Evolutionary conservation across 2,888 invertebrate genomes (phyloP), one percentile per base, ranked within the genome.

Genomic region (Arrhopalites spinosus): DNA sequence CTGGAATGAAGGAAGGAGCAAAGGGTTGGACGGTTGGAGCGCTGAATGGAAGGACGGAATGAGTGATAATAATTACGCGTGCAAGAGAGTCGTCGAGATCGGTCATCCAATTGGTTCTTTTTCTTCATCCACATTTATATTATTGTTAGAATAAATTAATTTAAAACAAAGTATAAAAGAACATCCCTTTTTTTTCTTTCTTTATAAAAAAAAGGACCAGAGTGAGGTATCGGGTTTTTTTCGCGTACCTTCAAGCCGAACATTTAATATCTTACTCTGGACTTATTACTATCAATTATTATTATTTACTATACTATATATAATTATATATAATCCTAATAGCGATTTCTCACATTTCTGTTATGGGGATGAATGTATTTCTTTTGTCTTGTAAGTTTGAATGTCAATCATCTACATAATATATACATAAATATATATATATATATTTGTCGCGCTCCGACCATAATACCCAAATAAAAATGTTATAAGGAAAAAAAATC

Each of bases 21-120:
- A 75, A 72, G 59, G 66, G 74, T 73, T 75, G 77, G 75, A 76
- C 76, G 76, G 77, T 77, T 77, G 79, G 77, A 79, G 79, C 79
- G 76, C 74, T 75, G 79, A 79, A 74, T 79, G 79, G 76, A 77
- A 76, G 75, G 69, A 76, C 77, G 71, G 79, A 79, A 77, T 79
- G 79, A 76, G 73, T 79, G 79, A 75, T 75, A 75, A 59, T 70
- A 43, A 36, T 43, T 66, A 66, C 75, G 75, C 74, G 77, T 76
- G 78, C 75, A 73, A 74, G 78, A 74, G 78, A 76, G 78, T 77
- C 78, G 72, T 77, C 78, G 73, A 36, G 59, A 63, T 78, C 73
- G 59, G 61, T 68, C 67, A 78, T 74, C 74, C 78, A 75, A 73
- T 77, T 73, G 78, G 75, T 73, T 68, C 56, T 53, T 59, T n/a